Evolutionary conservation across 2,888 invertebrate species (phyloP).

Genomic region (Drosophila kuntzei): DNA sequence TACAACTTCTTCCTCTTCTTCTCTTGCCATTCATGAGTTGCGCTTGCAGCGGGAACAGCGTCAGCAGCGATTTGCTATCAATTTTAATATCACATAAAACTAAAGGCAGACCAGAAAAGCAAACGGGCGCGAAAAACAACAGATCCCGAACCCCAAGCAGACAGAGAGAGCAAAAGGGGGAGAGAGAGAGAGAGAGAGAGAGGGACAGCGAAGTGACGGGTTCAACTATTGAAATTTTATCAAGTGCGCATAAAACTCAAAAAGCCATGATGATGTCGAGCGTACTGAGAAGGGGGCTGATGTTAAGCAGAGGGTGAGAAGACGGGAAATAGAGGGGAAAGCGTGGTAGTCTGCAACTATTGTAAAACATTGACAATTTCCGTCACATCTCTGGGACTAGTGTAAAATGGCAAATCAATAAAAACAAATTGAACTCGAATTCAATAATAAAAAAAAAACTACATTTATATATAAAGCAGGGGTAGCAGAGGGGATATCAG

Average conservation of each 20-base stretch:
- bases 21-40: slow-evolving; percentile 34
- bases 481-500: not conserved
- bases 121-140: slow-evolving; percentile 72
- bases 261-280: slow-evolving; percentile 75
- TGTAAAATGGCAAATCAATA: slow-evolving; percentile 84
- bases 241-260: slow-evolving; percentile 80
- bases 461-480: slow-evolving; percentile 16
- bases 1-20: not conserved
- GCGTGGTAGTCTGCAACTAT: slow-evolving; percentile 65
- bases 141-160: slow-evolving; percentile 21
- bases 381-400: slow-evolving; percentile 79
- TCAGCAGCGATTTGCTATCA: slow-evolving; percentile 77
- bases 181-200: not conserved
- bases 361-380: slow-evolving; percentile 84
- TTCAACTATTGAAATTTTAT: slow-evolving; percentile 77
- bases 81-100: slow-evolving; percentile 80
- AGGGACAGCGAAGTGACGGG: slow-evolving; percentile 9
- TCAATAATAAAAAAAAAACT: slow-evolving; percentile 73
- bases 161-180: not conserved
- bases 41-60: slow-evolving; percentile 33
- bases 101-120: slow-evolving; percentile 68
- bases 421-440: slow-evolving; percentile 83
- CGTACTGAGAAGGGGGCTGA: not conserved
- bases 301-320: not conserved
- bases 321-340: slow-evolving; percentile 4